These are phyloP conservation scores for Halcyon leucocephala DNA, from an alignment of 2,797 vertebrate genomes.

Conservation along the genomic window DNA sequence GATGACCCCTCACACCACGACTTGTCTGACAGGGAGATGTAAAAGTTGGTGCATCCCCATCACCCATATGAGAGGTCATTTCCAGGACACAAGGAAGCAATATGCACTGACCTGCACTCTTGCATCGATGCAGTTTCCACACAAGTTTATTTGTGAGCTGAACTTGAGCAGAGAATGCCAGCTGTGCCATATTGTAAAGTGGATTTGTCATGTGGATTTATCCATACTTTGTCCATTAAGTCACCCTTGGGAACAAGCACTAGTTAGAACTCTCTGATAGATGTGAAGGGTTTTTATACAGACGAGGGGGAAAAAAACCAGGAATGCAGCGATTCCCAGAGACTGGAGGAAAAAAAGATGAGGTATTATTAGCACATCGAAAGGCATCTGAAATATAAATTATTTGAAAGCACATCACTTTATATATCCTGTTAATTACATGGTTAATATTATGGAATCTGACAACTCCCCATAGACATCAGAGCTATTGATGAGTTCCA, in stretches of 20 bases:
- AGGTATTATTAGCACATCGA: slow-evolving; percentile 3
- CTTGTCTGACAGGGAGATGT: neutral
- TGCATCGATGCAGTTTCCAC: neutral
- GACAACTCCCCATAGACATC: slow-evolving; percentile 39
- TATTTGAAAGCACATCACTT: slow-evolving; percentile 33
- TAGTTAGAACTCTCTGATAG: slow-evolving; percentile 60
- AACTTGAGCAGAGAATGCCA: slow-evolving; percentile 41
- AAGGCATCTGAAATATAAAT: slow-evolving; percentile 54
- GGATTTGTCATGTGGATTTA: slow-evolving; percentile 63
- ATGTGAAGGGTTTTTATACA: slow-evolving; percentile 42
- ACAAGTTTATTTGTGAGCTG: slow-evolving; percentile 40
- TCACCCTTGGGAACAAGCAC: slow-evolving; percentile 67
- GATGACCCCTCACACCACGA: neutral
- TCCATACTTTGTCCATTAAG: slow-evolving; percentile 74
- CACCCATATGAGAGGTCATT: neutral
- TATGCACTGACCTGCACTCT: slow-evolving; percentile 13
- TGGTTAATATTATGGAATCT: slow-evolving; percentile 47
- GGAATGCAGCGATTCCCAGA: neutral
- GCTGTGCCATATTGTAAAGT: slow-evolving; percentile 49
- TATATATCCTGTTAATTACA: slow-evolving; percentile 56
- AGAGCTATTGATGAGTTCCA: slow-evolving; percentile 36
- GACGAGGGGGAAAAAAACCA: neutral
- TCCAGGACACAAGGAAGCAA: slow-evolving; percentile 40
- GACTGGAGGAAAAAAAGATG: neutral
- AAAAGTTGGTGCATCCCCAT: neutral